Base-by-base conservation (phyloP, 2,888 invertebrate species). In the Ichneumoninae sp. region DNA sequence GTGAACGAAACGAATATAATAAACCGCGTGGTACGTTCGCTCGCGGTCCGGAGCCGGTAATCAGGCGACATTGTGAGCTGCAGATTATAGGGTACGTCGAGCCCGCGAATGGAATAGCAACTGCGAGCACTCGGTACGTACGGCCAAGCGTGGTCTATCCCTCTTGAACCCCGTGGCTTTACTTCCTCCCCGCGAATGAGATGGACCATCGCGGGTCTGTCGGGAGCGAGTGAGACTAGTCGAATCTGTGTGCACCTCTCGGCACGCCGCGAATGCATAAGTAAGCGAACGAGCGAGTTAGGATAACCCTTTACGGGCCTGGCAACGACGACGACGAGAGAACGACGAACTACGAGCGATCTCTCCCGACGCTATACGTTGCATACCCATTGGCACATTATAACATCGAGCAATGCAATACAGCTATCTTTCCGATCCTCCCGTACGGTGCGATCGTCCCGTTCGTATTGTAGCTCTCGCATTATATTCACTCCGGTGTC, bases 31-130 rank as follows among this genome's bases (percentile, higher is more conserved):
- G 54, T 57, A 57, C 57, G 22, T 26, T 5, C 57, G 57, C 62
- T 50, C 50, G 50, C 30, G 36, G 47, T 30, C 7, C 82, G 86
- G 86, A 84, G 86, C 89, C 90, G 57, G 89, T 89, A 91, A 91
- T 91, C 91, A 91, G 89, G 80, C 88, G 89, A 91, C 91, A 91
- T 91, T 90, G 91, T 90, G 88, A 85, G 85, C 85, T 87, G 88
- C 89, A 91, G 92, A 92, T 92, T 92, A 91, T 88, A 89, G 89
- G 90, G 90, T 90, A 88, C 83, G 83, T 86, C 83, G 86, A 81
- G 71, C 82, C 26, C 71, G 75, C 75, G 82, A 75, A 78, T 75
- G 70, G 82, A 75, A 84, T 82, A 84, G 78, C 75, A 75, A 82
- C 72, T 52, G 69, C 13, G 22, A n/a, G 19, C 30, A 1, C n/a